phyloP scores from a whole-genome alignment of 1,140 invertebrate genomes.

The Dendroctonus ponderosae region DNA sequence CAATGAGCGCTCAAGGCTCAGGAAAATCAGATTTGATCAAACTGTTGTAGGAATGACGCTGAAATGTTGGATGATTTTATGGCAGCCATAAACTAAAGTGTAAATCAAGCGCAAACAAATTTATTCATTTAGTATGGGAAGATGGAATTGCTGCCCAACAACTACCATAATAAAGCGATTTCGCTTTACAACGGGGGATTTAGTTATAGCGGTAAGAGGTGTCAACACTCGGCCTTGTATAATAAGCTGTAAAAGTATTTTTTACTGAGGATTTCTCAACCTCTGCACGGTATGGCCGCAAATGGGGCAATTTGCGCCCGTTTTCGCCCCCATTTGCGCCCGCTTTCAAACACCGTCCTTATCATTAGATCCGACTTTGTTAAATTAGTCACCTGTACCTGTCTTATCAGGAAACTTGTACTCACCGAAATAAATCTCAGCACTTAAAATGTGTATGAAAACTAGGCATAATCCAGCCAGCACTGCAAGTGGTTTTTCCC shows the following conservation, averaged over 20 bases:
- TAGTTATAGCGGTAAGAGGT: slow-evolving; percentile 30
- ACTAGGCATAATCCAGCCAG: neutral
- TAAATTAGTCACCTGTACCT: neutral
- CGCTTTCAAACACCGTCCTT: neutral
- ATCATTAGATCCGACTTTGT: neutral
- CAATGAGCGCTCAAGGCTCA: too few relatives aligned
- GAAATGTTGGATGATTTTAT: too few relatives aligned
- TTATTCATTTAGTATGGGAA: slow-evolving; percentile 26
- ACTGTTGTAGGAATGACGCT: too few relatives aligned
- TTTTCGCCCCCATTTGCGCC: neutral
- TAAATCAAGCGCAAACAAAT: slow-evolving; percentile 4
- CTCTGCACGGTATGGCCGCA: neutral
- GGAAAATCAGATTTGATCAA: too few relatives aligned
- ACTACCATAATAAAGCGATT: slow-evolving; percentile 5
- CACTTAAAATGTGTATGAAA: neutral
- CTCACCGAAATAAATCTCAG: slow-evolving; percentile 3
- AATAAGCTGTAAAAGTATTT: slow-evolving; percentile 14
- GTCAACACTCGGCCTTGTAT: slow-evolving; percentile 29
- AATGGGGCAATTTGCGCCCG: slow-evolving; percentile 5
- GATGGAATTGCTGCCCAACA: slow-evolving; percentile 22
- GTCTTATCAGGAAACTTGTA: slow-evolving; percentile 1
- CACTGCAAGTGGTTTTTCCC: neutral
- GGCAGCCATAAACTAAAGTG: too few relatives aligned
- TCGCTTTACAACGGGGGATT: slow-evolving; percentile 24
- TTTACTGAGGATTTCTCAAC: slow-evolving; percentile 11